A percentile compares a stretch with the other conserved stretches of the same genome.
phyloP scores from a whole-genome alignment of 2,113 vertebrate species.

The Menidia beryllina region DNA sequence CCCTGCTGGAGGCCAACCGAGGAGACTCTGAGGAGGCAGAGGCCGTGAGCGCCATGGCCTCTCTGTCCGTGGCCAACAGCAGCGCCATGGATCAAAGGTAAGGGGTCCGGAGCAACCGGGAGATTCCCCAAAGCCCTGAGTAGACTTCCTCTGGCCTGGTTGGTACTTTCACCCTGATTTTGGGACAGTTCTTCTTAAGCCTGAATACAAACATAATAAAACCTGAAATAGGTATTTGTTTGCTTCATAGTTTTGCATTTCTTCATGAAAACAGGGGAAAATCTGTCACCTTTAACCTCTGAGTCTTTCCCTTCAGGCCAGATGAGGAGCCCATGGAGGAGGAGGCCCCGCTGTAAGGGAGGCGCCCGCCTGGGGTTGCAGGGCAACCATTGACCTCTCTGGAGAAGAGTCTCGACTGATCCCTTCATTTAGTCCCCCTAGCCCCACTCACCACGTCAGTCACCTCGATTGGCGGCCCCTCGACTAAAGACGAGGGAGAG shows the following conservation, averaged over 20 bases:
- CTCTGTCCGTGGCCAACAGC: constrained; percentile 87
- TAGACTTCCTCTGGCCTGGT: too few relatives aligned
- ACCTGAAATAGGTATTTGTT: too few relatives aligned
- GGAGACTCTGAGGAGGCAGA: constrained; percentile 90
- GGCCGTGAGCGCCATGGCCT: constrained; percentile 92
- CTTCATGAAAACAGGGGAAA: too few relatives aligned
- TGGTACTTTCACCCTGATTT: too few relatives aligned
- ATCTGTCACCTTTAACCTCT: not conserved
- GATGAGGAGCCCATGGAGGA: constrained; percentile 94
- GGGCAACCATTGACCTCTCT: constrained; percentile 68
- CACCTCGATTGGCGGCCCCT: constrained; percentile 74
- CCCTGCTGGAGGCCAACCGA: constrained; percentile 88
- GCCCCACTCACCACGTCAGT: constrained; percentile 68
- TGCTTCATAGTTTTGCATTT: too few relatives aligned
- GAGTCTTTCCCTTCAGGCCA: constrained; percentile 69
- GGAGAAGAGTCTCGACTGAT: constrained; percentile 72
- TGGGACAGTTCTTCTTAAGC: too few relatives aligned
- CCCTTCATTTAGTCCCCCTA: constrained; percentile 77
- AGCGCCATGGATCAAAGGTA: constrained; percentile 86
- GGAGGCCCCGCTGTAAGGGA: constrained; percentile 87
- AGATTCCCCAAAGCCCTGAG: too few relatives aligned
- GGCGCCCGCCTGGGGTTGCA: constrained; percentile 55
- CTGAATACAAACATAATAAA: too few relatives aligned
- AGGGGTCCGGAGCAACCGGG: not conserved
- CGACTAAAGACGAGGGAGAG: constrained; percentile 63